Percentiles rank a stretch among this genome's conserved stretches.
phyloP scores from a whole-genome alignment of 2,113 vertebrate species.

The Tympanuchus pallidicinctus region DNA sequence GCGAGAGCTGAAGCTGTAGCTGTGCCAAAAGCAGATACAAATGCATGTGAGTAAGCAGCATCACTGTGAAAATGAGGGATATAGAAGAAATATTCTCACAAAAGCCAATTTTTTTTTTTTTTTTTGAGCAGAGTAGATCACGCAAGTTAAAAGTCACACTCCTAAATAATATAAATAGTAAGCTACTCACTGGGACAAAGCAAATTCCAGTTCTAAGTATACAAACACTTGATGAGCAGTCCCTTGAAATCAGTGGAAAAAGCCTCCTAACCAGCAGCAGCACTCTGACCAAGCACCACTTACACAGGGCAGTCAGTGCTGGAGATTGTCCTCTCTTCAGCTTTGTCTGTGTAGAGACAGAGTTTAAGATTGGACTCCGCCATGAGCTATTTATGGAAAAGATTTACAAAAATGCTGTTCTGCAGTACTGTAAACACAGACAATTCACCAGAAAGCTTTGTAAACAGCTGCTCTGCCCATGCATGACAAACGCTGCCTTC shows the following conservation, averaged over 20 bases:
- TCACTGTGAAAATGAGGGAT: neutral
- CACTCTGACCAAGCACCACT: neutral
- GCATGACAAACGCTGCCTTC: slow-evolving; percentile 23
- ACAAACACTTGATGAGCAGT: neutral
- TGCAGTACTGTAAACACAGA: neutral
- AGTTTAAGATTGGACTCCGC: neutral
- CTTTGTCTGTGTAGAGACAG: neutral
- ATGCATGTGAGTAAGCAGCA: neutral
- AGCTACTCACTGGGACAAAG: neutral
- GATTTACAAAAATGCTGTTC: neutral
- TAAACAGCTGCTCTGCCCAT: neutral
- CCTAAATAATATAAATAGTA: neutral
- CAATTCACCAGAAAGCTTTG: slow-evolving; percentile 22
- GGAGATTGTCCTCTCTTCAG: neutral
- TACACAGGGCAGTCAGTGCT: fast-evolving
- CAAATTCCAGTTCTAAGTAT: neutral
- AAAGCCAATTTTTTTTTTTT: neutral
- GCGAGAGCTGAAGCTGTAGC: neutral
- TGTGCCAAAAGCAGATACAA: neutral
- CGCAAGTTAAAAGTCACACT: neutral
- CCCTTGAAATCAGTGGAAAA: neutral
- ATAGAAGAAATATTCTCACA: neutral
- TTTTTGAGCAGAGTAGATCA: neutral
- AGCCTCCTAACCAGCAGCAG: neutral
- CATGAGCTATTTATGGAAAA: neutral